Conservation (phyloP, 2,113 vertebrate genomes). For the Dromiciops gliroides region DNA sequence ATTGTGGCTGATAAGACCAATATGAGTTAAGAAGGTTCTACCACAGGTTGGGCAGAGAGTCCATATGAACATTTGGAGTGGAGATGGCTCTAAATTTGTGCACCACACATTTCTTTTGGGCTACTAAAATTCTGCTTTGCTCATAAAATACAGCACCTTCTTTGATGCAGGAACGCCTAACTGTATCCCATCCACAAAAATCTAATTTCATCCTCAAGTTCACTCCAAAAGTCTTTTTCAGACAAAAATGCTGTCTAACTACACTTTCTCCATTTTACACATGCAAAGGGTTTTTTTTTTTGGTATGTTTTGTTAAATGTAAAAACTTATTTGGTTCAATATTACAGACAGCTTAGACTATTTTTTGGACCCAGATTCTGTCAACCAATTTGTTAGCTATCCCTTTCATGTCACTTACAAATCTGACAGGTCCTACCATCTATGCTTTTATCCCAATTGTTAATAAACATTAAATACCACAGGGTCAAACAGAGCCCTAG, state of each 20-base stretch:
- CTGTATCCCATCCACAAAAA: background rate
- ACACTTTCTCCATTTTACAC: background rate
- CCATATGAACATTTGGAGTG: background rate
- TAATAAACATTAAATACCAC: background rate
- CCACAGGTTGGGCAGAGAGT: background rate
- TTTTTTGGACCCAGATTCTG: background rate
- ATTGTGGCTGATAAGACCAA: background rate
- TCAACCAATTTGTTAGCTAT: background rate
- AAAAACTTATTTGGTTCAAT: background rate
- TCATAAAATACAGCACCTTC: background rate
- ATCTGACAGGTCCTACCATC: background rate
- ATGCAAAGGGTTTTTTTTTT: background rate
- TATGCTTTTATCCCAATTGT: background rate
- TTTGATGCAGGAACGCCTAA: background rate
- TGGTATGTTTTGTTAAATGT: background rate
- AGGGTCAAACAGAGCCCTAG: background rate
- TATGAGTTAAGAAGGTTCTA: background rate
- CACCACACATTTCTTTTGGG: background rate
- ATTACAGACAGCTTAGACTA: background rate
- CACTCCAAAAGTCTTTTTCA: background rate
- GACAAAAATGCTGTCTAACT: background rate
- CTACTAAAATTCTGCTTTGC: background rate
- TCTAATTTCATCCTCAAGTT: background rate
- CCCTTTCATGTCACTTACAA: background rate
- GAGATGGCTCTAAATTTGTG: background rate